These are phyloP conservation scores for Peromyscus nudipes DNA, from an alignment of 2,797 vertebrate species.

Conservation along the genomic window DNA sequence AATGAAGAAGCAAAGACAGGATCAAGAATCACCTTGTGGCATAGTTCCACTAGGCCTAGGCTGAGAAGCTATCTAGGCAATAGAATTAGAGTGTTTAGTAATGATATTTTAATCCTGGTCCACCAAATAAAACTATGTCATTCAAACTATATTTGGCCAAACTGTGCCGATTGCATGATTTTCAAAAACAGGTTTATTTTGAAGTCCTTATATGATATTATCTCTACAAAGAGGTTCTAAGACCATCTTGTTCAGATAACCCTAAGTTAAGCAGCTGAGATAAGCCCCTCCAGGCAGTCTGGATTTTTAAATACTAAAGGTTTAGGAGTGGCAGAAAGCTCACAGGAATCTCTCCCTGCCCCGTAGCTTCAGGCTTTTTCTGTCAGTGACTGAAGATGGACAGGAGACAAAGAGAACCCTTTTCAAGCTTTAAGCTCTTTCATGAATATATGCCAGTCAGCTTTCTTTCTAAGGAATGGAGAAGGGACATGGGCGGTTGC, in stretches of 20 bases:
- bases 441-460: neutral
- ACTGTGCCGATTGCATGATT: neutral
- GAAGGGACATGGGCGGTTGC: fast-evolving
- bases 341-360: neutral
- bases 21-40: slow-evolving; percentile 16
- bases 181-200: slow-evolving; percentile 53
- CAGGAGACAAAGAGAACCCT: neutral
- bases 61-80: slow-evolving; percentile 25
- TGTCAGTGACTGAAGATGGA: neutral
- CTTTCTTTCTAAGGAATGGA: neutral
- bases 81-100: slow-evolving; percentile 15
- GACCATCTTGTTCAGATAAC: neutral
- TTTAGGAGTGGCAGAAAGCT: neutral
- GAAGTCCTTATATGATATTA: neutral
- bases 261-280: neutral
- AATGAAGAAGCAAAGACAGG: slow-evolving; percentile 1
- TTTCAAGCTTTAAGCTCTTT: neutral
- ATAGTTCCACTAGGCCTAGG: neutral
- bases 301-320: neutral
- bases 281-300: neutral
- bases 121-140: slow-evolving; percentile 14
- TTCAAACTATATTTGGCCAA: neutral
- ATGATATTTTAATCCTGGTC: slow-evolving; percentile 39
- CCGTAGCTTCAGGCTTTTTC: neutral
- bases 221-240: slow-evolving; percentile 7